Conservation (phyloP, 2,888 invertebrate species). For the Gerosis bhagava region DNA sequence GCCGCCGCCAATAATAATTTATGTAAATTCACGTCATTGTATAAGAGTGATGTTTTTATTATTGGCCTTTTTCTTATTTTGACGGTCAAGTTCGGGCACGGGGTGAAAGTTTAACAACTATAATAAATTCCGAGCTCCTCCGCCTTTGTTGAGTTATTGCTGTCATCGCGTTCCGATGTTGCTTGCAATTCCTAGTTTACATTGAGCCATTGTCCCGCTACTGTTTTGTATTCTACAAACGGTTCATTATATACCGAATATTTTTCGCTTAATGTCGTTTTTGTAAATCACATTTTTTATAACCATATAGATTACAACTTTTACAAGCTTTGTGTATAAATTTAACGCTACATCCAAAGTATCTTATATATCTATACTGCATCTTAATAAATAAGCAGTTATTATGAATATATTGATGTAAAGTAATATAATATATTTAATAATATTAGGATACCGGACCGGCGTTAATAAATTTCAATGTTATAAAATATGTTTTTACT, state of each 20-base stretch:
- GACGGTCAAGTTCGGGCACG: conserved; percentile 76
- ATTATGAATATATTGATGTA: no score
- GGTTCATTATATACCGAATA: no score
- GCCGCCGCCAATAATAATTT: conserved; percentile 78
- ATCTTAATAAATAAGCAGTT: no score
- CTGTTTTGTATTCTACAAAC: background rate
- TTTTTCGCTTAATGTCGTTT: no score
- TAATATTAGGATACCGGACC: conserved; percentile 26
- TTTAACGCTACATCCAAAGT: no score
- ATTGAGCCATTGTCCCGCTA: no score
- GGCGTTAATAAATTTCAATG: conserved; percentile 42
- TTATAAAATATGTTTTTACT: conserved; percentile 68
- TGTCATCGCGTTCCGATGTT: conserved; percentile 18
- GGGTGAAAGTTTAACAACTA: conserved; percentile 63
- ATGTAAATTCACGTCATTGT: conserved; percentile 79
- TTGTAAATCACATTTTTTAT: no score
- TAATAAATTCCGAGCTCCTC: conserved; percentile 42
- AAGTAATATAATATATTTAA: no score
- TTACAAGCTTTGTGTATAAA: no score
- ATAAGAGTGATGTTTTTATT: conserved; percentile 75
- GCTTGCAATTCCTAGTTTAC: conserved; percentile 23
- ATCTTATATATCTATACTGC: no score
- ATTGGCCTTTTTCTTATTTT: conserved; percentile 70
- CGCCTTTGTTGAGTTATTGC: conserved; percentile 24
- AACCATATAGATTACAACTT: no score